A percentile compares a stretch with the other conserved stretches of the same genome.
These are phyloP conservation scores for Cotesia vestalis DNA, from an alignment of 1,140 invertebrate species.

Conservation along the genomic window DNA sequence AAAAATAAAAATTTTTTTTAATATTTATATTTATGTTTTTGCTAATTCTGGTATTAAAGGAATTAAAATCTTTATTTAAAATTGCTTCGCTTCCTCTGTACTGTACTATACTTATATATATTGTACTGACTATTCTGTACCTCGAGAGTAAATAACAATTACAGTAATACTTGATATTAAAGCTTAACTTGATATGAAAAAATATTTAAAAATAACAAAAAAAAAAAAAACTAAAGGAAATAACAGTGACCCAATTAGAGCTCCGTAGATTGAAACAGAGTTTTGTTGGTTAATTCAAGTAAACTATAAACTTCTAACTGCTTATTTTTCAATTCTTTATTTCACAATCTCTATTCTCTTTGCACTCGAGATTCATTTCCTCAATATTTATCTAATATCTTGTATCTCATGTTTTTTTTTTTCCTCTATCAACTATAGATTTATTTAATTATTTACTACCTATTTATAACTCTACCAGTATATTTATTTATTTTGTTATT, in stretches of 20 bases:
- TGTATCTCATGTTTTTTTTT: background rate
- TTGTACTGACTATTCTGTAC: background rate
- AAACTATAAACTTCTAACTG: background rate
- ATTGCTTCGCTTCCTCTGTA: slow-evolving; percentile 15
- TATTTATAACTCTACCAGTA: background rate
- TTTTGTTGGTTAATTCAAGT: slow-evolving; percentile 2
- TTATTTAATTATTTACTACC: background rate
- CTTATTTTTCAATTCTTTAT: slow-evolving; percentile 9
- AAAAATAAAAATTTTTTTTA: too few relatives aligned
- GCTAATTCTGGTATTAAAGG: slow-evolving; percentile 10
- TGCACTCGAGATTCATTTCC: slow-evolving; percentile 11
- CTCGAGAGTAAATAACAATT: slow-evolving; percentile 18
- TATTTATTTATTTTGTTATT: background rate
- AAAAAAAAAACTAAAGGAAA: background rate
- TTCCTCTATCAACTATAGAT: background rate
- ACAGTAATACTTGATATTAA: slow-evolving; percentile 9
- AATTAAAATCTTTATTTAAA: slow-evolving; percentile 9
- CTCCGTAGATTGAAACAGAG: slow-evolving; percentile 11
- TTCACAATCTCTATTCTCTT: slow-evolving; percentile 19
- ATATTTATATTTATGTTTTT: background rate
- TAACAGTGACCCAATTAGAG: slow-evolving; percentile 27
- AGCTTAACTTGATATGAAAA: background rate
- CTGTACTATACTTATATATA: too few relatives aligned
- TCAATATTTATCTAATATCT: background rate
- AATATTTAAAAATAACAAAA: background rate